Conservation (phyloP, 2,113 vertebrate species). For the Rhabdomys dilectus region DNA sequence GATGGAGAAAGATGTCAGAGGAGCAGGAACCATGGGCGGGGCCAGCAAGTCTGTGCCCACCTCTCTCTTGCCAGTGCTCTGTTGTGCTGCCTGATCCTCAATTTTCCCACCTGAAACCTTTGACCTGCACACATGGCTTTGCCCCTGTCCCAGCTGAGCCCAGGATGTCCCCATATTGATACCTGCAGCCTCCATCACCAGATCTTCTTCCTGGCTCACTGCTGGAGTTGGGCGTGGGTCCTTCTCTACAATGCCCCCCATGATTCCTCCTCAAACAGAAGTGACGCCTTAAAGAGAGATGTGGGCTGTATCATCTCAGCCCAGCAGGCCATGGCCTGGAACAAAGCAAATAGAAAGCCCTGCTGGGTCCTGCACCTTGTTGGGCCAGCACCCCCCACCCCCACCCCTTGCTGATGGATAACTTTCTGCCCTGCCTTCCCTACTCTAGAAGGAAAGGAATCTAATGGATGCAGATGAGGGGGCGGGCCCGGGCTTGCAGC, state of each 20-base stretch:
- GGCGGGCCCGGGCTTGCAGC: not conserved
- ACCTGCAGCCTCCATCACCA: not conserved
- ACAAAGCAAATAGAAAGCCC: not conserved
- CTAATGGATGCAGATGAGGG: too few relatives aligned
- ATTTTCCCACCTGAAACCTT: not conserved
- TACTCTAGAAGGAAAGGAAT: not conserved
- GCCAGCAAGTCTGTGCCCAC: not conserved
- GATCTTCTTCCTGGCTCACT: rapidly evolving
- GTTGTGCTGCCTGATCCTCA: not conserved
- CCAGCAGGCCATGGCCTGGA: not conserved
- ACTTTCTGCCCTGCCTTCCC: not conserved
- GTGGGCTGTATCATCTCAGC: not conserved
- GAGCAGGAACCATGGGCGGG: not conserved
- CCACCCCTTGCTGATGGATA: not conserved
- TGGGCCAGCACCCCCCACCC: not conserved
- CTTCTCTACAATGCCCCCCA: not conserved
- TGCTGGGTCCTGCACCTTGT: not conserved
- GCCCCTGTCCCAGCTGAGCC: not conserved
- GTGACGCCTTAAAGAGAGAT: not conserved
- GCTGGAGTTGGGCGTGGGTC: not conserved
- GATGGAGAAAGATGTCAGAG: not conserved
- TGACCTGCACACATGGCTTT: not conserved
- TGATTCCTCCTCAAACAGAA: not conserved
- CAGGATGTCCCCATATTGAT: not conserved
- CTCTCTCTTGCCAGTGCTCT: not conserved